A percentile compares a stretch with the other conserved stretches of the same genome.
Conservation (phyloP, 2,888 invertebrate species). For the Pammene fasciana region DNA sequence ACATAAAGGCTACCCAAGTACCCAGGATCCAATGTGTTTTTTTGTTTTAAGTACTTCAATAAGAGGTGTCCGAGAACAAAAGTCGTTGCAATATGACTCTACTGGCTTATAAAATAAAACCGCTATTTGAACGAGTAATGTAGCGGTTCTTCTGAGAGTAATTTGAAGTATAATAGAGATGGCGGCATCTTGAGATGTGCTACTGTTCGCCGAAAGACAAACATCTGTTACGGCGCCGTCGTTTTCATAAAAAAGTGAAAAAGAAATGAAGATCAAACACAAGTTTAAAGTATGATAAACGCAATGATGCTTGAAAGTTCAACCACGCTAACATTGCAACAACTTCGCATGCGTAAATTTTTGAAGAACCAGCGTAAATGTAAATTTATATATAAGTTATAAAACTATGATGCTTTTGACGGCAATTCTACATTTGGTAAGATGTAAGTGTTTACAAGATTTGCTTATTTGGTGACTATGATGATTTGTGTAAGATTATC, state of each 20-base stretch:
- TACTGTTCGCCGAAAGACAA: slow-evolving; percentile 31
- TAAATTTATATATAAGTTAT: too few species aligned
- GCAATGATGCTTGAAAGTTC: too few species aligned
- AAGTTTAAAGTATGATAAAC: neutral
- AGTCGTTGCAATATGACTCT: neutral
- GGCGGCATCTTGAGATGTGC: slow-evolving; percentile 23
- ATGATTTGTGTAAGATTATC: too few species aligned
- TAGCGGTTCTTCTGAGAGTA: neutral
- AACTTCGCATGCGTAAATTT: too few species aligned
- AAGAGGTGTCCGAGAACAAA: neutral
- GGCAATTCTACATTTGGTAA: too few species aligned
- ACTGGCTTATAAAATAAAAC: neutral
- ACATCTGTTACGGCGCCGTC: slow-evolving; percentile 18
- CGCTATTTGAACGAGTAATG: neutral
- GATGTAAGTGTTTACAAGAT: too few species aligned
- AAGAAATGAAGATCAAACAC: neutral
- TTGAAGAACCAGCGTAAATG: too few species aligned
- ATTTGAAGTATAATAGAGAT: slow-evolving; percentile 22
- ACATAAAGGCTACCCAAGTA: too few species aligned
- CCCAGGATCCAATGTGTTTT: too few species aligned
- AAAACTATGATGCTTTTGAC: too few species aligned
- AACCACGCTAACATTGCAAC: too few species aligned
- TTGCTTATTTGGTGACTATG: too few species aligned
- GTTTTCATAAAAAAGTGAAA: neutral
- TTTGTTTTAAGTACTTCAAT: neutral